Percentiles rank a stretch among this genome's conserved stretches.
Evolutionary conservation across 2,888 invertebrate genomes (phyloP).

Genomic region (Dexiosoma caninum): DNA sequence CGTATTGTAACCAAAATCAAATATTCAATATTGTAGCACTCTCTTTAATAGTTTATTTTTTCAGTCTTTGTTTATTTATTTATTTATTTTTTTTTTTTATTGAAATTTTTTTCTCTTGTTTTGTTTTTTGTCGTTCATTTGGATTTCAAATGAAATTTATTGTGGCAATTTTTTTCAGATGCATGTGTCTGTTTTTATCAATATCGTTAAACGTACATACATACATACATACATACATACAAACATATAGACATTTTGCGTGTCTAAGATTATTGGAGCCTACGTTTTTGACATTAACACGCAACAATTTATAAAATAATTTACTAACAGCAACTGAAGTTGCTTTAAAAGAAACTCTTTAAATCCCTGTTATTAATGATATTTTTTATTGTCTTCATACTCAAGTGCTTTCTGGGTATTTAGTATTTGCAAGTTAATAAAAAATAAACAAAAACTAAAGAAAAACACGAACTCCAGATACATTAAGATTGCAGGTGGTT

Average conservation of each 20-base stretch:
- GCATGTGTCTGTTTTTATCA: constrained; percentile 23
- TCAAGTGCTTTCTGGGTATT: constrained; percentile 22
- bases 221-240: no score
- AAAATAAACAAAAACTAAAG: no score
- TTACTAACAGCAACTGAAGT: constrained; percentile 26
- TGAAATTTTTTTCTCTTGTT: no score
- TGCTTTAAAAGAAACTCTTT: background rate
- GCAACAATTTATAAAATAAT: constrained; percentile 59
- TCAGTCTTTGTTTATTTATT: no score
- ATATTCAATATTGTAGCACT: constrained; percentile 40
- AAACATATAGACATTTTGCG: constrained; percentile 40
- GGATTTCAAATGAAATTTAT: constrained; percentile 18
- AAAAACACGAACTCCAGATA: background rate
- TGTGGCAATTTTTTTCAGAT: background rate
- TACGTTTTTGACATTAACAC: constrained; percentile 59
- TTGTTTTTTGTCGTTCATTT: constrained; percentile 6
- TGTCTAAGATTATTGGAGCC: constrained; percentile 57
- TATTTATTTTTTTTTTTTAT: no score
- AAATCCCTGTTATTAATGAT: constrained; percentile 43
- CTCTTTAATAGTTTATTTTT: constrained; percentile 9
- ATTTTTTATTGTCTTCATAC: constrained; percentile 23
- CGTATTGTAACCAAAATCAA: constrained; percentile 34
- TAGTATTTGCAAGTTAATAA: constrained; percentile 3
- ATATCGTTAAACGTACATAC: constrained; percentile 1
- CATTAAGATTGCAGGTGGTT: constrained; percentile 52